These are phyloP conservation scores for Panulirus ornatus DNA, from an alignment of 1,140 invertebrate species.

Conservation along the genomic window DNA sequence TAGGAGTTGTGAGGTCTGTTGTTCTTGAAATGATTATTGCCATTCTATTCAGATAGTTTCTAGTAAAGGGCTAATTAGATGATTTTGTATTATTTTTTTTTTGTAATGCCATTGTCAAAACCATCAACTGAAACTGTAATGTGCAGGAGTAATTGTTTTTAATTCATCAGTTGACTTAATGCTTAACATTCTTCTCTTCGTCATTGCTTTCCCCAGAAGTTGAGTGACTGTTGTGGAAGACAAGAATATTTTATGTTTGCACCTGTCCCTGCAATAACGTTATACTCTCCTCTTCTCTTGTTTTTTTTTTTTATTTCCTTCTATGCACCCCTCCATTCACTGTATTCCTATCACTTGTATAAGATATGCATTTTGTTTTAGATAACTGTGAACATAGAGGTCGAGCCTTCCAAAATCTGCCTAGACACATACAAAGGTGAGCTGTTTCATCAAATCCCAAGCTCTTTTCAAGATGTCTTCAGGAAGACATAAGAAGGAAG, in stretches of 20 bases:
- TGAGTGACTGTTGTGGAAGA: too few relatives aligned
- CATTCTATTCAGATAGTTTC: background rate
- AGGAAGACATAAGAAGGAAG: slow-evolving; percentile 81
- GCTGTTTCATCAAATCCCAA: slow-evolving; percentile 97
- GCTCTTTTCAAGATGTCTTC: slow-evolving; percentile 88
- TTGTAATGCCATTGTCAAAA: background rate
- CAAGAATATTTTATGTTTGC: too few relatives aligned
- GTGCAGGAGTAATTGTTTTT: too few relatives aligned
- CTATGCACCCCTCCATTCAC: too few relatives aligned
- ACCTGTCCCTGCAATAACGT: too few relatives aligned
- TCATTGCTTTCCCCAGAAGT: background rate
- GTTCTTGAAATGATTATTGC: background rate
- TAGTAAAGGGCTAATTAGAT: background rate
- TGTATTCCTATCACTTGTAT: too few relatives aligned
- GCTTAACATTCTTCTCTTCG: background rate
- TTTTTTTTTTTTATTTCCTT: background rate
- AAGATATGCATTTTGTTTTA: too few relatives aligned
- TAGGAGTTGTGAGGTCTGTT: background rate
- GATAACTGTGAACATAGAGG: slow-evolving; percentile 69
- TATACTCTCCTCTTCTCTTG: background rate
- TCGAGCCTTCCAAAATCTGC: slow-evolving; percentile 89
- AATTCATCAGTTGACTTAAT: background rate
- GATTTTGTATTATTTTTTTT: background rate
- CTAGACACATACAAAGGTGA: slow-evolving; percentile 94
- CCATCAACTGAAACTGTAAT: too few relatives aligned